A percentile compares a stretch with the other conserved stretches of the same genome.
These are phyloP conservation scores for Eupithecia vulgata DNA, from an alignment of 2,888 invertebrate species.

Conservation along the genomic window DNA sequence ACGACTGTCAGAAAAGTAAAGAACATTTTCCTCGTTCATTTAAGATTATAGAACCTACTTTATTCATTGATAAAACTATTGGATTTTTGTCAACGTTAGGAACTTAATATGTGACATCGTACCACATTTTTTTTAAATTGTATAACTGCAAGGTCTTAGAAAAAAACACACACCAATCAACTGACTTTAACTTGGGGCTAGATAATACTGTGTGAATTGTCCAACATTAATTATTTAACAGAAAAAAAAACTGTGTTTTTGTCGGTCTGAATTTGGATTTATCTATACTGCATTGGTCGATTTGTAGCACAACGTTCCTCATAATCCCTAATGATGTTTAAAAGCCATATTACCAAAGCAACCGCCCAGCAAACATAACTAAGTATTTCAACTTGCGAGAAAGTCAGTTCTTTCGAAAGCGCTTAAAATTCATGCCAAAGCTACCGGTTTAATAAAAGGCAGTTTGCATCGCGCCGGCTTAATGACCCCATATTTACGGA, in stretches of 20 bases:
- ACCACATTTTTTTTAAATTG: no score
- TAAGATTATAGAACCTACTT: neutral
- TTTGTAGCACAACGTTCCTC: neutral
- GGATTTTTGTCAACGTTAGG: no score
- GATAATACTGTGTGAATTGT: no score
- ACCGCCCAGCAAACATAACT: conserved; percentile 1
- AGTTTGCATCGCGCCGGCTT: conserved; percentile 52
- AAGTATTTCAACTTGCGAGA: conserved; percentile 6
- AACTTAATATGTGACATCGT: no score
- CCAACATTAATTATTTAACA: no score
- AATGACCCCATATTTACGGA: conserved; percentile 66
- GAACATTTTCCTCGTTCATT: conserved; percentile 39
- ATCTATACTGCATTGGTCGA: neutral
- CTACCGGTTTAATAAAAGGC: conserved; percentile 46
- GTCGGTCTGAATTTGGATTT: no score
- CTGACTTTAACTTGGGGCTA: no score
- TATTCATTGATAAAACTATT: neutral
- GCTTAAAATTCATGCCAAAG: conserved; percentile 30
- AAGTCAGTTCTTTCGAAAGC: conserved; percentile 12
- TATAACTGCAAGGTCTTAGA: no score
- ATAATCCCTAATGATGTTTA: neutral
- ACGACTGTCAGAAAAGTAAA: conserved; percentile 35
- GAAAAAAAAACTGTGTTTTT: no score
- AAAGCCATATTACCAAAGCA: neutral
- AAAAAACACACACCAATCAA: no score